A percentile compares a stretch with the other conserved stretches of the same genome.
phyloP scores from a whole-genome alignment of 2,888 invertebrate genomes.

The Cheilosia vernalis region DNA sequence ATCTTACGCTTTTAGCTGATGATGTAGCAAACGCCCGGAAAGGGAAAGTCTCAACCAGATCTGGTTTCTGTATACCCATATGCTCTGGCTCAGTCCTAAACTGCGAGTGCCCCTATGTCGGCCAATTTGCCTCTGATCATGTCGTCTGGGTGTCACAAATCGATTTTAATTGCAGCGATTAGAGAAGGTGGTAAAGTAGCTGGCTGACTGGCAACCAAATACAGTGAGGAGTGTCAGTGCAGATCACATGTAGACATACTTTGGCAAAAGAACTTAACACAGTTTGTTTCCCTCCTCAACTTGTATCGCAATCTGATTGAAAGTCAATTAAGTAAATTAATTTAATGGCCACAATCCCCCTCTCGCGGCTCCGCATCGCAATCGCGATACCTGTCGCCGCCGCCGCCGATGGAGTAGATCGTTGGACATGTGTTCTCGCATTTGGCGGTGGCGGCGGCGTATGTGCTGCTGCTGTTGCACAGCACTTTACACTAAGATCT shows the following conservation, averaged over 20 bases:
- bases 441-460: conserved; percentile 24
- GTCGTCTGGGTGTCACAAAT: conserved; percentile 49
- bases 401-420: conserved; percentile 43
- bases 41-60: conserved; percentile 50
- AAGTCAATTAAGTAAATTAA: conserved; percentile 74
- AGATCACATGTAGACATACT: conserved; percentile 34
- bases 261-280: conserved; percentile 28
- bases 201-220: background rate
- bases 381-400: conserved; percentile 15
- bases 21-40: conserved; percentile 41
- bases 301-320: conserved; percentile 64
- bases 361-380: background rate
- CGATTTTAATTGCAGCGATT: conserved; percentile 52
- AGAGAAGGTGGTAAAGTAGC: conserved; percentile 9
- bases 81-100: conserved; percentile 12
- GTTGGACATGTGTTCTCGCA: conserved; percentile 67
- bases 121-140: conserved; percentile 55
- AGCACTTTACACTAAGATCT: conserved; percentile 64
- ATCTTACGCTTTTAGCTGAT: conserved; percentile 41
- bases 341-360: conserved; percentile 61
- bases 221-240: conserved; percentile 15
- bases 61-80: conserved; percentile 35
- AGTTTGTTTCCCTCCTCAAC: conserved; percentile 13
- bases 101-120: conserved; percentile 11
- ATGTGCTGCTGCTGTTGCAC: conserved; percentile 47